A percentile compares a stretch with the other conserved stretches of the same genome.
Evolutionary conservation across 2,888 invertebrate species (phyloP).

Genomic region (Boloria selene): DNA sequence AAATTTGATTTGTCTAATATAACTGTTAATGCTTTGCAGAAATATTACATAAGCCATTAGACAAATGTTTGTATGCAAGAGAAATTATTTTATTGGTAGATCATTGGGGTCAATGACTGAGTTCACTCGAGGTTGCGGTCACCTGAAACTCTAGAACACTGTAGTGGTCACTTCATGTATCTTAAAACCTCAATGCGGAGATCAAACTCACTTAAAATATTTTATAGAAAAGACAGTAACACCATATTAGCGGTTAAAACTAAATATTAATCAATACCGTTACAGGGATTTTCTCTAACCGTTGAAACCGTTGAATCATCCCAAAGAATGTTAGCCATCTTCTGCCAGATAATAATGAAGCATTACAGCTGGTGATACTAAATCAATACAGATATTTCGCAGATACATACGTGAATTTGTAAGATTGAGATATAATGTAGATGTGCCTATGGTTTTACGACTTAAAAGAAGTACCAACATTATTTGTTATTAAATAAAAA

Average conservation of each 20-base stretch:
- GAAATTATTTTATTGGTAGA: constrained; percentile 61
- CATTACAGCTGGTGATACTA: too few relatives aligned
- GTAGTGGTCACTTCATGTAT: constrained; percentile 57
- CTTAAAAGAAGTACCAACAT: too few relatives aligned
- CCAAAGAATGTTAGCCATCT: too few relatives aligned
- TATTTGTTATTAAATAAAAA: too few relatives aligned
- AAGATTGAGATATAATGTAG: too few relatives aligned
- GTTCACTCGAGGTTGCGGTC: constrained; percentile 63
- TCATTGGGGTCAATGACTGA: constrained; percentile 68
- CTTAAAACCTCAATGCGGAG: constrained; percentile 45
- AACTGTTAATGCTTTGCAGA: neutral
- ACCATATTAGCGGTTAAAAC: neutral
- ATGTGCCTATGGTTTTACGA: too few relatives aligned
- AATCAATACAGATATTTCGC: too few relatives aligned
- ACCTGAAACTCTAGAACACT: constrained; percentile 71
- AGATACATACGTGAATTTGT: too few relatives aligned
- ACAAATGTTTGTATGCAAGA: constrained; percentile 43
- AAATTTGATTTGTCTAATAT: neutral
- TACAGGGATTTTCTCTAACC: neutral
- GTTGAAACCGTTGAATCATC: neutral
- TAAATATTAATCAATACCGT: neutral
- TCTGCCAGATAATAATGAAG: too few relatives aligned
- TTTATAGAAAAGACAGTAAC: neutral
- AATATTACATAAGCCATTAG: neutral
- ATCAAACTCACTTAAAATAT: constrained; percentile 24